These are phyloP conservation scores for Bolinopsis microptera DNA, from an alignment of 37 sponge, comb jelly and placozoan genomes.

Conservation along the genomic window DNA sequence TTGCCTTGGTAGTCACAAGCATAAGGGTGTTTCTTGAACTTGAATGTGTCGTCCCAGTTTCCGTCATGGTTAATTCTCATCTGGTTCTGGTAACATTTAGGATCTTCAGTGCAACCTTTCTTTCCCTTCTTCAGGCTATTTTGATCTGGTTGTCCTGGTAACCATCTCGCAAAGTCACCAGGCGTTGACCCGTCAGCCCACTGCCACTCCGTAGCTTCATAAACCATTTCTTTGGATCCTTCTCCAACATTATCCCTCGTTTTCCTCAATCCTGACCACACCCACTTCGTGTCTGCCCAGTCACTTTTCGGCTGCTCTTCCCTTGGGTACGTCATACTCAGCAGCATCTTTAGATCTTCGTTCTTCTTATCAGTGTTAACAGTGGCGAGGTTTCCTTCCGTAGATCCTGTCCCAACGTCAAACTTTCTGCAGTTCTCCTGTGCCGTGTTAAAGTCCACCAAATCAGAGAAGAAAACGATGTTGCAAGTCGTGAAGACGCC, in stretches of 20 bases:
- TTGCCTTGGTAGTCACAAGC: slow-evolving; percentile 45
- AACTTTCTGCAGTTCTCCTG: background rate
- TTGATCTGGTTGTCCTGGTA: background rate
- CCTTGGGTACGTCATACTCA: background rate
- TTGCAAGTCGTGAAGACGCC: background rate
- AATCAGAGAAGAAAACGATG: background rate
- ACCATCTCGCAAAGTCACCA: background rate
- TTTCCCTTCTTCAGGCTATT: background rate
- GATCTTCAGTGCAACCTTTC: slow-evolving; percentile 17
- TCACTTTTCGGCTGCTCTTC: background rate
- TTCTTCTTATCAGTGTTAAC: background rate
- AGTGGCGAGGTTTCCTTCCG: background rate
- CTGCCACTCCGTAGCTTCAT: background rate
- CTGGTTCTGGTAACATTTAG: background rate
- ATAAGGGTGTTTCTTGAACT: background rate
- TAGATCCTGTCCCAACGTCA: background rate
- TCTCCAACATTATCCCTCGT: background rate
- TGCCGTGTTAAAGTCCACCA: background rate
- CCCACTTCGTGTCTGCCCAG: slow-evolving; percentile 7
- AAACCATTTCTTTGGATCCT: background rate
- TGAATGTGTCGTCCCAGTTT: slow-evolving; percentile 16
- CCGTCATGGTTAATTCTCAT: slow-evolving; percentile 30
- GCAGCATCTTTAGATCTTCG: background rate
- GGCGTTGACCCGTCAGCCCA: background rate
- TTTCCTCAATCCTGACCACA: slow-evolving; percentile 5